Evolutionary conservation across 1,140 invertebrate species (phyloP), one percentile per base, ranked within the genome.

Genomic region (Drosophila azteca): DNA sequence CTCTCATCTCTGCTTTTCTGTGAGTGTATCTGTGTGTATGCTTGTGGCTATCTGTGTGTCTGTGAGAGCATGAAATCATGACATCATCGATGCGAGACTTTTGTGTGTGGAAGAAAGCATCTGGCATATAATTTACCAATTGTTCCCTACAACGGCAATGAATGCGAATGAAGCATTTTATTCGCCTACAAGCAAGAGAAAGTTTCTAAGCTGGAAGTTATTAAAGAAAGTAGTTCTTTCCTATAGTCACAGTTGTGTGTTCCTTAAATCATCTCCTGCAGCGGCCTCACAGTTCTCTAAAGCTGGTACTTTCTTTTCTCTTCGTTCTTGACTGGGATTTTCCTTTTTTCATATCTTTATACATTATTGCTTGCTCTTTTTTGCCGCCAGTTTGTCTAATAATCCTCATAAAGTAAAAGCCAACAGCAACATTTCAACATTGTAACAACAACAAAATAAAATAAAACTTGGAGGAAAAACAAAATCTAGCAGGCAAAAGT

Each of bases 321-420:
- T 46, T 17, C 13, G 35, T 46, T 64, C 13, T 59, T 58, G 5
- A 55, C 55, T 74, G 58, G 69, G 63, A 74, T 77, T 74, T 74
- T 63, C 54, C 5, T 11, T 11, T 39, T 4, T 39, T 11, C 4
- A 5, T 39, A 13, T 39, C 35, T 39, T 39, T 39, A 4, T 20
- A 20, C 17, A 20, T 13, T 39, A 1, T 39, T 13, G 2, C 5
- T 35, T 54, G 64, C 64, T 13, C 2, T 39, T 13, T 2, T 13
- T 26, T 54, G 74, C 64, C 74, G 74, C 74, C 74, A 73, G 70
- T 57, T 77, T 77, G 74, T 70, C 74, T 77, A 77, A 77, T 77
- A 77, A 77, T 64, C 64, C 35, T 4, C 11, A 39, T 13, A 59
- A 77, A 48, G 74, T 77, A 74, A 74, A 74, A 74, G 63, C 59